phyloP scores from a whole-genome alignment of 2,113 vertebrate genomes.

The Silurus asotus region DNA sequence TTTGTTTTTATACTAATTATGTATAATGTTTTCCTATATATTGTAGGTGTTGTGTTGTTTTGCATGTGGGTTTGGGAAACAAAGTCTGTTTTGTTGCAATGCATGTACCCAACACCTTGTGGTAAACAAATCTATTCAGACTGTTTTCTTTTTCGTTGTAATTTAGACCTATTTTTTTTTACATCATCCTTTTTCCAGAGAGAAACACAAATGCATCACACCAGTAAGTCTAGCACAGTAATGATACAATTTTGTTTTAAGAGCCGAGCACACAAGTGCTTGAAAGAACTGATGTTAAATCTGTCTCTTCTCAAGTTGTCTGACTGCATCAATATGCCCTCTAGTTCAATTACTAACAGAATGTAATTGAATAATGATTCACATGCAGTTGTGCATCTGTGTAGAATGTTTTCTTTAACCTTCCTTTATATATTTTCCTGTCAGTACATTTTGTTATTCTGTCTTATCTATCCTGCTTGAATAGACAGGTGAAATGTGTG shows the following conservation, averaged over 20 bases:
- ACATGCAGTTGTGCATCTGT: slow-evolving; percentile 28
- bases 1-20: neutral
- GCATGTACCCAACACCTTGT: neutral
- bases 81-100: neutral
- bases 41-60: neutral
- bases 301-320: slow-evolving; percentile 10
- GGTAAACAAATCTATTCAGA: neutral
- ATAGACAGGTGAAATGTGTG: slow-evolving; percentile 20
- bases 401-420: neutral
- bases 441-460: slow-evolving; percentile 27
- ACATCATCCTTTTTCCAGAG: neutral
- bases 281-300: neutral
- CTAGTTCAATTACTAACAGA: slow-evolving; percentile 33
- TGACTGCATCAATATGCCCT: neutral
- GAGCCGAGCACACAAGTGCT: neutral
- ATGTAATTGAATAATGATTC: slow-evolving; percentile 29
- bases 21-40: neutral
- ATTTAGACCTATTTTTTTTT: neutral
- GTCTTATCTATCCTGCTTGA: neutral
- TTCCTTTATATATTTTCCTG: slow-evolving; percentile 19
- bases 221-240: neutral
- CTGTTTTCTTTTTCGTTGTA: neutral
- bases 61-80: neutral
- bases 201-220: neutral
- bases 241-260: neutral